A percentile compares a stretch with the other conserved stretches of the same genome.
Conservation (phyloP, 1,140 invertebrate species). For the Panulirus ornatus region DNA sequence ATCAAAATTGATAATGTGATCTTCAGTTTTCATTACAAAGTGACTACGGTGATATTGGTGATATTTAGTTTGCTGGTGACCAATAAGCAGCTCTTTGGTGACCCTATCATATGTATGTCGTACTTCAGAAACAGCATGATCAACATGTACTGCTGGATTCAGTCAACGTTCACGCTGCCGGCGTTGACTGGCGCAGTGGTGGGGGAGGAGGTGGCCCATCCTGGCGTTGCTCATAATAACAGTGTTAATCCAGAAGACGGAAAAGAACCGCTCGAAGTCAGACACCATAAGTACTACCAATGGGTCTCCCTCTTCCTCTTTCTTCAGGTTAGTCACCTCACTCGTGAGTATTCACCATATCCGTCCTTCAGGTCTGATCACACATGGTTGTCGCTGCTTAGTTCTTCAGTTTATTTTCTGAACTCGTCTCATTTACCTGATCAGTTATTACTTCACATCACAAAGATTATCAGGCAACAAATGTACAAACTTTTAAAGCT, state of each 20-base stretch:
- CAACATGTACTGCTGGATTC: conserved; percentile 98
- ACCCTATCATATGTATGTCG: conserved; percentile 95
- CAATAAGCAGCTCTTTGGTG: conserved; percentile 95
- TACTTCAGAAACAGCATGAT: conserved; percentile 84
- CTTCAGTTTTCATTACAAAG: conserved; percentile 96
- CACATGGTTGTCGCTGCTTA: too few species aligned
- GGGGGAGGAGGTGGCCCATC: conserved; percentile 81
- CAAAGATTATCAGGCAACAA: too few species aligned
- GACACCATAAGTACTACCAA: conserved; percentile 96
- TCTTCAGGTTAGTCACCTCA: conserved; percentile 87
- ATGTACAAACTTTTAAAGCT: too few species aligned
- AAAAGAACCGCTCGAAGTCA: conserved; percentile 83
- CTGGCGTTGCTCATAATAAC: conserved; percentile 80
- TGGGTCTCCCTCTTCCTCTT: conserved; percentile 96
- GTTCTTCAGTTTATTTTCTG: too few species aligned
- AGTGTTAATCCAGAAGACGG: background rate
- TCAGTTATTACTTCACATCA: too few species aligned
- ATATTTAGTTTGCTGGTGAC: conserved; percentile 94
- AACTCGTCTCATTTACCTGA: too few species aligned
- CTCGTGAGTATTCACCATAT: too few species aligned
- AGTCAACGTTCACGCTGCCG: conserved; percentile 93
- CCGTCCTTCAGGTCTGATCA: too few species aligned
- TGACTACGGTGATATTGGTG: conserved; percentile 92
- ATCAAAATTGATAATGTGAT: conserved; percentile 97
- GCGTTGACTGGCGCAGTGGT: conserved; percentile 83